A percentile compares a stretch with the other conserved stretches of the same genome.
Evolutionary conservation across 2,797 vertebrate species (phyloP).

Genomic region (Ispidina lecontei): DNA sequence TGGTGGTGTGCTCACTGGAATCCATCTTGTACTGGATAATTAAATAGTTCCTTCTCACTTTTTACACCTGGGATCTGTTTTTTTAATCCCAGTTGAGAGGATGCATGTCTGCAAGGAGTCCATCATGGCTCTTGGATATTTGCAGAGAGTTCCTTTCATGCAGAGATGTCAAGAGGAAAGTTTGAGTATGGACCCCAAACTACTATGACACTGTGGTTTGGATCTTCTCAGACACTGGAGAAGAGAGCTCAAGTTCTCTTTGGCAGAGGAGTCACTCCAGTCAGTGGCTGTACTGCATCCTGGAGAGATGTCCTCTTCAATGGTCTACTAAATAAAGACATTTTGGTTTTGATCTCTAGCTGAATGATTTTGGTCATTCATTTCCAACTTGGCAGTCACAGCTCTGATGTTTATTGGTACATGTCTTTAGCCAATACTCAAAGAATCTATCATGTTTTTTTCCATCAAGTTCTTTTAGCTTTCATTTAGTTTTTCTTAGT

Average conservation of each 20-base stretch:
- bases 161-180: accelerated
- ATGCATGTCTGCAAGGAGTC: background rate
- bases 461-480: background rate
- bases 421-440: background rate
- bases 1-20: background rate
- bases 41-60: background rate
- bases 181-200: background rate
- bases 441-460: background rate
- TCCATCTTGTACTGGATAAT: background rate
- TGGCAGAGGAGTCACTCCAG: background rate
- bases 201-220: background rate
- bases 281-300: background rate
- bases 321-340: background rate
- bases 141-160: background rate
- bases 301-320: background rate
- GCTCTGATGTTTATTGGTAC: background rate
- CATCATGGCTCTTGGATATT: background rate
- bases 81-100: accelerated
- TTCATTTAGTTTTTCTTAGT: background rate
- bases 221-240: background rate
- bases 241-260: background rate
- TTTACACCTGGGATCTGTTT: background rate
- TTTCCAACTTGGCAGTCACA: background rate
- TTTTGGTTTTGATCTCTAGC: background rate
- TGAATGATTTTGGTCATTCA: background rate